Base-by-base conservation (phyloP, 2,888 invertebrate species). In the Phyto melanocephala region DNA sequence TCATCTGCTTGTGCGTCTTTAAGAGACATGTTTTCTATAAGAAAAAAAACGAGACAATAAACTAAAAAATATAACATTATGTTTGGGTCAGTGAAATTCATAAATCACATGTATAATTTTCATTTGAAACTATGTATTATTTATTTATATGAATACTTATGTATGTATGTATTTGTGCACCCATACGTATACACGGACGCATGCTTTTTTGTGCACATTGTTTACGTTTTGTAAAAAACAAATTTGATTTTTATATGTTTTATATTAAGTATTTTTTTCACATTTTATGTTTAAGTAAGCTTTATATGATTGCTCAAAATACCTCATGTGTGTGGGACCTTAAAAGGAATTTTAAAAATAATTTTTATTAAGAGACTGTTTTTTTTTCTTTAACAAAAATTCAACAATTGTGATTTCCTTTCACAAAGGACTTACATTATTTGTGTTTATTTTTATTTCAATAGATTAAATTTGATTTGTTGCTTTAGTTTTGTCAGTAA, bases 51-150 rank as follows among this genome's bases (percentile, higher is more conserved):
- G 8, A 13, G 11, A 17, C 13, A 40, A 42, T 33, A 4, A 11
- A 45, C 5, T 8, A n/a, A 37, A 17, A 0, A 71, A 60, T 28
- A 50, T 45, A 58, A 47, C 17, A 47, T 35, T 15, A 47, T 58
- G 71, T 60, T 71, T 71, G 17, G 47, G 71, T 71, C 60, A 60
- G 60, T 47, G 35, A 37, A 37, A 47, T 35, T 58, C 70, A 71
- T 58, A 71, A 71, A 71, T 71, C 71, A 71, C 47, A 60, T 50
- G 2, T 11, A 42, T 15, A 33, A 5, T 42, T 4, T 24, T 56
- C 24, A 0, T 28, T 20, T 20, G 1, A 17, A 68, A 42, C 42
- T 56, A 20, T 54, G 22, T 10, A 13, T 20, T 24, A 37, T 67
- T 37, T 54, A 15, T n/a, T n/a, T n/a, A n/a, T n/a, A n/a, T n/a